Evolutionary conservation across 2,113 vertebrate species (phyloP), one percentile per base, ranked within the genome.

Genomic region (Sylvia atricapilla): DNA sequence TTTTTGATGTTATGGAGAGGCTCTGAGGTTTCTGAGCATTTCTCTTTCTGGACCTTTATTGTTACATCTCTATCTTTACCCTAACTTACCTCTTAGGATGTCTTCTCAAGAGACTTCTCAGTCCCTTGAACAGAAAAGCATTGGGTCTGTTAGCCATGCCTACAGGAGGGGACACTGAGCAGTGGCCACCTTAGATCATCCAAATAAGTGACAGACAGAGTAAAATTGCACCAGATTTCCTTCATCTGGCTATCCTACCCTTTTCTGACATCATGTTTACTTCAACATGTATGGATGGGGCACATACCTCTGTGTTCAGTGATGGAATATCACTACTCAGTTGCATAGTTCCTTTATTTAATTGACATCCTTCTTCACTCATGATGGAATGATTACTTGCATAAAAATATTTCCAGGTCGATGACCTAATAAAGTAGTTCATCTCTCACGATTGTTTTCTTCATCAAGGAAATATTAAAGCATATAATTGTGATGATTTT

Each of bases 301-400:
- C 33, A 30, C 33, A 2, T 30, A 28, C 5, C 3, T 58, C 22
- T 1, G 0, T 62, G 43, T 41, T 89, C 15, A 12, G 33, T 70
- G n/a, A 4, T 2, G 35, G 13, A 58, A 23, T 67, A 25, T 33
- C 10, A 16, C 9, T 23, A 5, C 25, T 55, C 41, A 56, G 11
- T 39, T 86, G 15, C 2, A 1, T 17, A 23, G 27, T 64, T 76
- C 59, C n/a, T 92, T 90, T 58, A 35, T 83, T 91, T 69, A 35
- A 24, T 56, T 50, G 44, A 21, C n/a, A 37, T 66, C 5, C 10
- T 58, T 53, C n/a, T 91, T 25, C 13, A 6, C 16, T 82, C 20
- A 1, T 78, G 18, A 13, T 43, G 25, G 35, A 90, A 64, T 39
- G 12, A 46, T 82, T 78, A 21, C 23, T 66, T 82, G 13, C 43